Evolutionary conservation across 1,140 invertebrate genomes (phyloP).

Genomic region (Globodera rostochiensis): DNA sequence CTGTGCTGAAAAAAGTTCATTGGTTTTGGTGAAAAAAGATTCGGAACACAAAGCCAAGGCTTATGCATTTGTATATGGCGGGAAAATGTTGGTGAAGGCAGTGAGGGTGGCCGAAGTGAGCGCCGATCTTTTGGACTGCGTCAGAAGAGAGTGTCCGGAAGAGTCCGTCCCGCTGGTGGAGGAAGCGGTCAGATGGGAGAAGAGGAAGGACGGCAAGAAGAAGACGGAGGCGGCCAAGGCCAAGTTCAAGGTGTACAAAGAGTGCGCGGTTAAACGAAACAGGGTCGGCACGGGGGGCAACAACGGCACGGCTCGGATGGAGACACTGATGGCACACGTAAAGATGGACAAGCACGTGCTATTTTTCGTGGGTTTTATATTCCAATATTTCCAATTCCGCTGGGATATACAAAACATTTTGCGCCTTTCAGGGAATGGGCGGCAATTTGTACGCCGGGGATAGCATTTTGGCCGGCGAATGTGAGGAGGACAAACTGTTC

Average conservation of each 20-base stretch:
- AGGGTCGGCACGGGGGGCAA: background rate
- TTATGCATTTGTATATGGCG: background rate
- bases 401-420: background rate
- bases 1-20: background rate
- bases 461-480: background rate
- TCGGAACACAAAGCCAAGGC: background rate
- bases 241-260: background rate
- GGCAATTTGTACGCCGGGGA: slow-evolving; percentile 5
- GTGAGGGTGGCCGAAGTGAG: background rate
- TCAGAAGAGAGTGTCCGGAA: background rate
- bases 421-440: background rate
- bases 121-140: background rate
- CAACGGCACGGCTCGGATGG: background rate
- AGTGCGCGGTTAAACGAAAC: background rate
- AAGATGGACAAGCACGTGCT: slow-evolving; percentile 1
- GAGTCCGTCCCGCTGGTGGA: slow-evolving; percentile 7
- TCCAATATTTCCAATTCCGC: background rate
- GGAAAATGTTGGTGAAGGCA: background rate
- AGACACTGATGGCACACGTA: background rate
- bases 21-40: background rate
- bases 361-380: background rate
- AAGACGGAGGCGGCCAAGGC: background rate
- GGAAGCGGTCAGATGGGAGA: background rate
- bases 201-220: background rate
- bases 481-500: slow-evolving; percentile 7